Evolutionary conservation across 2,797 vertebrate species (phyloP), one percentile per base, ranked within the genome.

Genomic region (Furcifer pardalis): DNA sequence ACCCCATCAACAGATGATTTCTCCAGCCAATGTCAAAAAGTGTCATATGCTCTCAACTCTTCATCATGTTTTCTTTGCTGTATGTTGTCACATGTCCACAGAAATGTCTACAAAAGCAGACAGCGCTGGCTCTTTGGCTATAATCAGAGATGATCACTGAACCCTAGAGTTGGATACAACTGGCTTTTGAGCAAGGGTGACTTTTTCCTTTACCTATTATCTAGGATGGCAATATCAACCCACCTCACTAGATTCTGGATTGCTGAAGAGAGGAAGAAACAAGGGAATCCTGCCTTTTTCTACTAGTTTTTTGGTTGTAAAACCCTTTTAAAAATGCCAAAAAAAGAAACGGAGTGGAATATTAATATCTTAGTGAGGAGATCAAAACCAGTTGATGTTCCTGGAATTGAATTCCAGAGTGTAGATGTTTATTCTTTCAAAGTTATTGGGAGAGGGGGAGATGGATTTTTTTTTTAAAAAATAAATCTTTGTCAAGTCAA

Each of bases 331-430:
- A 86, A 84, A 92, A 96, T 59, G 92, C 94, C 91, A 86, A 88
- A 92, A 88, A 96, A 94, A 89, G 93, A 62, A 13, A 94, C 88
- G 86, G 83, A 86, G 95, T 95, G 92, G 95, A 96, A 96, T 74
- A 83, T 96, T 97, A 96, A 97, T 97, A 96, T 96, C 93, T 94
- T 85, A 95, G 94, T 93, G 93, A 91, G 91, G 91, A 95, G 95
- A 97, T 96, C 96, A 96, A 96, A 97, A 96, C 95, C 92, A 94
- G 94, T 95, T 95, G 94, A 93, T 46, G 91, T 96, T 96, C 91
- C 94, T 96, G 94, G 95, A 94, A 88, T 89, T 89, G 92, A 88
- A 90, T 19, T 92, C 91, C 89, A 77, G 73, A 52, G 91, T 94
- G 90, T 94, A 95, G 95, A 95, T 96, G 95, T 95, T 96, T 95